phyloP scores from a whole-genome alignment of 92 coral and sea anemone genomes.

The Parazoanthus swiftii region DNA sequence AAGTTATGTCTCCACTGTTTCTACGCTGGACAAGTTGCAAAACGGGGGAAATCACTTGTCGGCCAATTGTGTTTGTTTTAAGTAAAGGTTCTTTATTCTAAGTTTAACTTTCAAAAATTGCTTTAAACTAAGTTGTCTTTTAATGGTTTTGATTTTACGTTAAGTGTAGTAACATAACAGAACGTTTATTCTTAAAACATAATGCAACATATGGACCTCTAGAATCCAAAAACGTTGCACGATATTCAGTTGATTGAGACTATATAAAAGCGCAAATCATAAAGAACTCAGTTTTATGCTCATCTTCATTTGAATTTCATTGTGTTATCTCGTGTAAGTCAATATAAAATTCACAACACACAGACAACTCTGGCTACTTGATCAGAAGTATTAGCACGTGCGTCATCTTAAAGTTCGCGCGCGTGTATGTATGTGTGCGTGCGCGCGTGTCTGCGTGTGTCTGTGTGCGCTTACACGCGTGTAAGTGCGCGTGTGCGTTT shows the following conservation, averaged over 20 bases:
- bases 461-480: too few relatives aligned
- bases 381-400: background rate
- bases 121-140: too few relatives aligned
- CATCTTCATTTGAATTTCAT: too few relatives aligned
- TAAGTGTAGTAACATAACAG: background rate
- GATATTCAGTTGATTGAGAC: background rate
- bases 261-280: too few relatives aligned
- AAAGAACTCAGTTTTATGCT: background rate
- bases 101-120: too few relatives aligned
- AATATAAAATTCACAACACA: background rate
- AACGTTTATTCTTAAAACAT: background rate
- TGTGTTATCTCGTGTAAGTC: background rate
- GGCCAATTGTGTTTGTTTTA: too few relatives aligned
- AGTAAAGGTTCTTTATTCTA: too few relatives aligned
- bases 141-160: background rate
- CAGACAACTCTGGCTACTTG: background rate
- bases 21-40: background rate
- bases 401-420: background rate
- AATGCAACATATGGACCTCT: background rate
- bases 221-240: background rate
- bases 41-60: background rate
- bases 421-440: background rate
- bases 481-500: too few relatives aligned
- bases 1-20: background rate
- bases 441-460: too few relatives aligned